Base-by-base conservation (phyloP, 2,797 vertebrate genomes). In the Rhinophrynus dorsalis region DNA sequence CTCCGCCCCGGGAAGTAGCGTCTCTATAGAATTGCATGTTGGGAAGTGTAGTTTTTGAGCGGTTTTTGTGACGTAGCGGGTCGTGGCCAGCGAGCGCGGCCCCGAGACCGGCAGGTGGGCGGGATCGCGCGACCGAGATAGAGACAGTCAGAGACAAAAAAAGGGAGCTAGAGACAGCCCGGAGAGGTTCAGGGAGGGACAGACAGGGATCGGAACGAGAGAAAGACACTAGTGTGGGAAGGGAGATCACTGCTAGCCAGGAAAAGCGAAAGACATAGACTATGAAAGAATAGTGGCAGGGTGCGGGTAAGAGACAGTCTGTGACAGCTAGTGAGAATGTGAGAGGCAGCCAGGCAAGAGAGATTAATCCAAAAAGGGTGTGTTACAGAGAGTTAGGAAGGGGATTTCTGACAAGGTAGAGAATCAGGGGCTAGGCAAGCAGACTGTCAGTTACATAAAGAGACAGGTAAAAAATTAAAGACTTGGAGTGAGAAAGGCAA, bases 71-170 rank as follows among this genome's bases (percentile, higher is more conserved):
- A 18, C 2, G 24, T 20, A 10, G 29, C 32, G 8, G 42, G 55
- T 7, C 38, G 62, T 18, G 12, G 21, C 13, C 11, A 38, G 24
- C 32, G 61, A 30, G 51, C 59, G 73, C 66, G 59, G 13, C n/a
- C 35, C 47, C 52, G 73, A 38, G 33, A 24, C 59, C 52, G 66
- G 55, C 52, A 64, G 73, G 59, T 64, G 64, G 73, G 65, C 51
- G 73, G 65, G 59, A 47, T 66, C 30, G 52, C 57, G 65, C 51
- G 65, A 24, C 45, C 54, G 50, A 40, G 37, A 21, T 29, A 58
- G 59, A 57, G 38, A 62, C 37, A 37, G 58, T 11, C 6, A 59
- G 47, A 44, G 44, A 10, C 12, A 47, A 26, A 10, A 5, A 33
- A n/a, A 21, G 51, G 44, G 6, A 23, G 7, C 1, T 6, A 32